These are phyloP conservation scores for Gymnoscopelus microlampas DNA, from an alignment of 2,797 vertebrate genomes.

Conservation along the genomic window DNA sequence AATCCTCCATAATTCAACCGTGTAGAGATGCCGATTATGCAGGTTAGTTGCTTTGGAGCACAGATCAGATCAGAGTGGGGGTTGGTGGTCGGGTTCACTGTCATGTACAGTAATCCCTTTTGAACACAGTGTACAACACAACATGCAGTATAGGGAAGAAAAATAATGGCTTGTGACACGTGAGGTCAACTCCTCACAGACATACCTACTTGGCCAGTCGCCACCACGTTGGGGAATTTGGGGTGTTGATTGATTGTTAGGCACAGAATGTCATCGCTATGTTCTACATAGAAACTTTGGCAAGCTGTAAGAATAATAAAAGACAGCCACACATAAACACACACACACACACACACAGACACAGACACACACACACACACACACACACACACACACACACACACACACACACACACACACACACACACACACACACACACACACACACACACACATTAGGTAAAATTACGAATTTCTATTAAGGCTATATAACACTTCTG, in stretches of 20 bases:
- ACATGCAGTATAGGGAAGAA: constrained; percentile 28
- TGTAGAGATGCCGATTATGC: constrained; percentile 25
- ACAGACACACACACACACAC: constrained; percentile 1
- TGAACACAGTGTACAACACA: constrained; percentile 16
- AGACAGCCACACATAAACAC: constrained; percentile 19
- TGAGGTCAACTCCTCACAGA: constrained; percentile 81
- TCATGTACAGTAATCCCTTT: constrained; percentile 7
- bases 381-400: constrained; percentile 1
- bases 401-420: constrained; percentile 2
- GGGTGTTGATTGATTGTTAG: constrained; percentile 99
- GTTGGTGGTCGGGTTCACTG: not conserved
- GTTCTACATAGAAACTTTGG: constrained; percentile 98
- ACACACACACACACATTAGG: constrained; percentile 1
- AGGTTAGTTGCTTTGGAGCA: constrained; percentile 19
- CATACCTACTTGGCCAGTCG: constrained; percentile 99
- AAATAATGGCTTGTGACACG: constrained; percentile 52
- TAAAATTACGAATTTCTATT: not conserved
- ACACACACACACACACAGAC: constrained; percentile 21
- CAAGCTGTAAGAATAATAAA: constrained; percentile 82
- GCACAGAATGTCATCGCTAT: constrained; percentile 98
- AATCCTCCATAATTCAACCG: constrained; percentile 14
- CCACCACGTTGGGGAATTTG: constrained; percentile 98
- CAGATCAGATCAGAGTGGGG: constrained; percentile 17
- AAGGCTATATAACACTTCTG: not conserved
- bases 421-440: not conserved